Percentiles rank a stretch among this genome's conserved stretches.
These are phyloP conservation scores for Drosophila algonquin DNA, from an alignment of 2,888 invertebrate species.

Conservation along the genomic window DNA sequence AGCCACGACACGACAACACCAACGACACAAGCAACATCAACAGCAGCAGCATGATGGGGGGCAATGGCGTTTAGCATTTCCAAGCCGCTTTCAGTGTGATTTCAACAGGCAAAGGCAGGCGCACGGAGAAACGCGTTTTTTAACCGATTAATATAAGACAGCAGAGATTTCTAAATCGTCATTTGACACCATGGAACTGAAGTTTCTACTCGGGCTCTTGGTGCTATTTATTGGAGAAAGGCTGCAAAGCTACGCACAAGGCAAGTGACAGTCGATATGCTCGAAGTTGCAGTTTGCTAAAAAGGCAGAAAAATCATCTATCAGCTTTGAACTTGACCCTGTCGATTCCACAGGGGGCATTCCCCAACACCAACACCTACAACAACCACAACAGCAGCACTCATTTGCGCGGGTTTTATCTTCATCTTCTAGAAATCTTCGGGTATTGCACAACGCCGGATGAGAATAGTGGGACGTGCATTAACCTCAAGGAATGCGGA, in stretches of 20 bases:
- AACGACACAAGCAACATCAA: slow-evolving; percentile 4
- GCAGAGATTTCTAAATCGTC: not conserved
- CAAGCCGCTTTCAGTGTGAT: slow-evolving; percentile 54
- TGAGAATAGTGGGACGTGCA: slow-evolving; percentile 65
- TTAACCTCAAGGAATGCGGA: slow-evolving; percentile 63
- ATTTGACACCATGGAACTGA: slow-evolving; percentile 19
- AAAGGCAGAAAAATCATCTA: slow-evolving; percentile 42
- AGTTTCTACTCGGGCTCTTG: slow-evolving; percentile 15
- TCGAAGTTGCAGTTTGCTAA: not conserved
- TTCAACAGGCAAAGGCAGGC: slow-evolving; percentile 32
- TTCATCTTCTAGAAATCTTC: slow-evolving; percentile 55
- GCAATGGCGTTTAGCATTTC: slow-evolving; percentile 30
- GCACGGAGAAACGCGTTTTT: slow-evolving; percentile 24
- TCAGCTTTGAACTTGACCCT: slow-evolving; percentile 67
- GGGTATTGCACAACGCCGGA: slow-evolving; percentile 73
- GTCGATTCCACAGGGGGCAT: slow-evolving; percentile 15
- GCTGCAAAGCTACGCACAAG: slow-evolving; percentile 17
- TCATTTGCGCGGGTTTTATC: slow-evolving; percentile 2
- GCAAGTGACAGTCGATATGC: slow-evolving; percentile 13
- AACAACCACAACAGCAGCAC: not conserved
- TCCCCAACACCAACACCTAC: slow-evolving; percentile 1
- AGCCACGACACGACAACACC: slow-evolving; percentile 4
- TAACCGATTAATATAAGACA: not conserved
- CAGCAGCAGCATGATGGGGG: slow-evolving; percentile 1
- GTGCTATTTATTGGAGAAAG: slow-evolving; percentile 6